Evolutionary conservation across 1,140 invertebrate species (phyloP).

Genomic region (Hylaeus anthracinus): DNA sequence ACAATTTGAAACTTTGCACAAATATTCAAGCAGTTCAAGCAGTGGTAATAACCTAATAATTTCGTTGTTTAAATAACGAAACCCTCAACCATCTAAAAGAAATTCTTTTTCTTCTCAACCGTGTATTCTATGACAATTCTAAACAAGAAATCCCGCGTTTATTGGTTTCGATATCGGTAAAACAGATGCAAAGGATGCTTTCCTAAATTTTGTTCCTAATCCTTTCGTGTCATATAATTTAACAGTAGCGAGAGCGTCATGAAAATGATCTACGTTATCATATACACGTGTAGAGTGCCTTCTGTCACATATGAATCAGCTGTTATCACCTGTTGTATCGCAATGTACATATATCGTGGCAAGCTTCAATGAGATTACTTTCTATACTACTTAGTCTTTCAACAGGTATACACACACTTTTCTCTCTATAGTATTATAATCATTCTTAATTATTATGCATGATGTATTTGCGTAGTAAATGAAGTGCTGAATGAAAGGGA

Average conservation of each 20-base stretch:
- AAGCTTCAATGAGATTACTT: conserved; percentile 20
- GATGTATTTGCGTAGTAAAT: background rate
- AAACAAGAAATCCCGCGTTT: no score
- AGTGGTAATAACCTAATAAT: no score
- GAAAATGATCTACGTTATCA: background rate
- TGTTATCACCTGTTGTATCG: conserved; percentile 40
- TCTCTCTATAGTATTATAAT: background rate
- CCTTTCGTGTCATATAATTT: background rate
- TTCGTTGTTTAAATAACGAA: no score
- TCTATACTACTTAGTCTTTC: background rate
- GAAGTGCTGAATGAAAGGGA: background rate
- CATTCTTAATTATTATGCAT: background rate
- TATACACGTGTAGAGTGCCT: background rate
- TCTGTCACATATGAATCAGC: conserved; percentile 23
- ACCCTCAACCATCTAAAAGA: no score
- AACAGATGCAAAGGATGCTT: background rate
- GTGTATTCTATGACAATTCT: no score
- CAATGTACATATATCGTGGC: background rate
- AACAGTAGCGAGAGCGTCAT: background rate
- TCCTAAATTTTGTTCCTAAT: no score
- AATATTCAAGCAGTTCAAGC: no score
- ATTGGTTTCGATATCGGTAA: no score
- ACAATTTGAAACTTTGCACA: no score
- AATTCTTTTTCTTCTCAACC: no score
- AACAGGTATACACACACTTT: background rate